Evolutionary conservation across 2,888 invertebrate species (phyloP), one percentile per base, ranked within the genome.

Genomic region (Epistrophella euchroma): DNA sequence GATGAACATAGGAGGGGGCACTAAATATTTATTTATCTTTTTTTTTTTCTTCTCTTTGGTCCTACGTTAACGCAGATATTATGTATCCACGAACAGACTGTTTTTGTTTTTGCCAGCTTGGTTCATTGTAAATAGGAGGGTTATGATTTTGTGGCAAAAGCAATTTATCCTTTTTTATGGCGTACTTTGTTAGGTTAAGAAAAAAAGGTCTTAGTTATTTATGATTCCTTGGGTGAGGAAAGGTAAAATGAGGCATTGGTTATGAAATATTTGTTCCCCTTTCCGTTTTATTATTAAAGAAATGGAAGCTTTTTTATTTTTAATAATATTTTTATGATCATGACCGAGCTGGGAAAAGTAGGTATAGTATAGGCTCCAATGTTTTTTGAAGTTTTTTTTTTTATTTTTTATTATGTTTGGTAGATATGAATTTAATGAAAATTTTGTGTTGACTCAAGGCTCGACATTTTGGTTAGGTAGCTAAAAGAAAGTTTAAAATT

Each of bases 71-170:
- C 52, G 40, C 60, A 62, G 43, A 72, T 52, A 60, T 32, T 64
- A 35, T 35, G 50, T 68, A 50, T 68, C 45, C 25, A 56, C 56
- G 15, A 45, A 62, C 45, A 55, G 37, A 40, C 32, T 45, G 47
- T 45, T 40, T 60, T 47, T 64, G 22, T 72, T 55, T 43, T 32
- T 19, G 35, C 19, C 40, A 13, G 19, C 32, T 22, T 37, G 19
- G 22, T 68, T 68, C 35, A 52, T 52, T 58, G 6, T n/a, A 15
- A 28, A 13, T n/a, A 50, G 58, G 77, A 72, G 81, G 72, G 72
- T 82, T 72, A 83, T 78, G 66, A 71, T 71, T 78, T 71, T 78
- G 62, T 43, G 72, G 70, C 70, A 60, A 56, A 58, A 71, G 68
- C 22, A 71, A 75, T 83, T 72, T 68, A 73, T 73, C 32, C 47